Percentiles rank a stretch among this genome's conserved stretches.
phyloP scores from a whole-genome alignment of 2,888 invertebrate genomes.

The Megamerina dolium region DNA sequence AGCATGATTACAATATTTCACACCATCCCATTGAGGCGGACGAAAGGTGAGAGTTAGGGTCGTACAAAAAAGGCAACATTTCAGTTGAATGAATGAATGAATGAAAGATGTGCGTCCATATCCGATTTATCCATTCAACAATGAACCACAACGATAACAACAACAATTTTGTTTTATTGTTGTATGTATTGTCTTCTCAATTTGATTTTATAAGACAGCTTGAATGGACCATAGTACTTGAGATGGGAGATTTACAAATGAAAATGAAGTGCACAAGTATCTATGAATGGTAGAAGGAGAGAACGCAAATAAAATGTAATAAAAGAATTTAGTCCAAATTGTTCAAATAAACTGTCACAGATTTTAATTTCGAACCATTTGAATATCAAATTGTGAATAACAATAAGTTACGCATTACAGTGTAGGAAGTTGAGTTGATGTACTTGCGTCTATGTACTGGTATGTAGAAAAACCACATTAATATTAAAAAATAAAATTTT shows the following conservation, averaged over 20 bases:
- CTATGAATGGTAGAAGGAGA: conserved; percentile 13
- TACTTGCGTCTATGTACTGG: no score
- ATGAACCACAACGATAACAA: conserved; percentile 18
- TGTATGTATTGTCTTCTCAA: conserved; percentile 24
- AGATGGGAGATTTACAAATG: conserved; percentile 33
- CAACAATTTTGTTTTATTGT: no score
- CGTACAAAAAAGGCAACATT: conserved; percentile 4
- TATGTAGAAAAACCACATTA: no score
- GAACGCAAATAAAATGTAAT: conserved; percentile 8
- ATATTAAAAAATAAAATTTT: no score
- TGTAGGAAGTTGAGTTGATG: no score
- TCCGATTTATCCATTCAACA: conserved; percentile 26
- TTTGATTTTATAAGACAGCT: conserved; percentile 26
- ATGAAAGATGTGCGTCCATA: conserved; percentile 5
- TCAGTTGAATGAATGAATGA: conserved; percentile 3
- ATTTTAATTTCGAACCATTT: conserved; percentile 31
- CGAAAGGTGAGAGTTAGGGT: background rate
- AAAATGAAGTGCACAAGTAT: conserved; percentile 34
- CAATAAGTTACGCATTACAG: conserved; percentile 12
- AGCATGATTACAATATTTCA: conserved; percentile 4
- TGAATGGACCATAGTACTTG: conserved; percentile 28
- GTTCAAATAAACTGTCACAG: conserved; percentile 36
- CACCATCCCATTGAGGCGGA: conserved; percentile 5
- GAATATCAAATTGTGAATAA: conserved; percentile 24
- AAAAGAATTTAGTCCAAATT: conserved; percentile 22